Percentiles rank a stretch among this genome's conserved stretches.
phyloP scores from a whole-genome alignment of 2,797 vertebrate genomes.

The Halcyon badia region DNA sequence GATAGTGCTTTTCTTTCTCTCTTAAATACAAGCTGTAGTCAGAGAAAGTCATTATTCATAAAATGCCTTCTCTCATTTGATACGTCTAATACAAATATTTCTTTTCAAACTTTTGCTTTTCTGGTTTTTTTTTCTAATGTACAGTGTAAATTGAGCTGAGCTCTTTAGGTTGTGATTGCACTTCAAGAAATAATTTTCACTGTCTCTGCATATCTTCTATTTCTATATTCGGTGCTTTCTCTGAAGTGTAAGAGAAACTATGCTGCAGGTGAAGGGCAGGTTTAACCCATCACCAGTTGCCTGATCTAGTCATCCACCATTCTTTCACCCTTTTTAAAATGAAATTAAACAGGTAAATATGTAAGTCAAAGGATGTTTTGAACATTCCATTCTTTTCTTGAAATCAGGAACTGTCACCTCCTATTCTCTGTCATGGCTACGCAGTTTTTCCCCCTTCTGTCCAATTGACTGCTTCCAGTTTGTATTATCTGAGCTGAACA shows the following conservation, averaged over 20 bases:
- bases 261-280: not conserved
- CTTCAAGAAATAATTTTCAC: not conserved
- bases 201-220: not conserved
- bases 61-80: not conserved
- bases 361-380: not conserved
- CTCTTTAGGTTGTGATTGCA: not conserved
- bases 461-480: not conserved
- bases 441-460: not conserved
- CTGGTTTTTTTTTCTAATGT: not conserved
- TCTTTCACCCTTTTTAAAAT: not conserved
- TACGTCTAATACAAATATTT: not conserved
- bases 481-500: not conserved
- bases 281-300: not conserved
- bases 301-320: not conserved
- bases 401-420: not conserved
- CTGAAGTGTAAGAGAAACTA: not conserved
- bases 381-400: not conserved
- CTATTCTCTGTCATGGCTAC: not conserved
- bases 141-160: not conserved
- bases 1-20: not conserved
- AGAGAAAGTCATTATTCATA: not conserved
- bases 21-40: not conserved
- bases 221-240: not conserved
- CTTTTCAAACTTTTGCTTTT: not conserved
- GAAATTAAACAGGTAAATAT: not conserved